Evolutionary conservation across 2,797 vertebrate species (phyloP), one percentile per base, ranked within the genome.

Genomic region (Eurystomus glaucurus): DNA sequence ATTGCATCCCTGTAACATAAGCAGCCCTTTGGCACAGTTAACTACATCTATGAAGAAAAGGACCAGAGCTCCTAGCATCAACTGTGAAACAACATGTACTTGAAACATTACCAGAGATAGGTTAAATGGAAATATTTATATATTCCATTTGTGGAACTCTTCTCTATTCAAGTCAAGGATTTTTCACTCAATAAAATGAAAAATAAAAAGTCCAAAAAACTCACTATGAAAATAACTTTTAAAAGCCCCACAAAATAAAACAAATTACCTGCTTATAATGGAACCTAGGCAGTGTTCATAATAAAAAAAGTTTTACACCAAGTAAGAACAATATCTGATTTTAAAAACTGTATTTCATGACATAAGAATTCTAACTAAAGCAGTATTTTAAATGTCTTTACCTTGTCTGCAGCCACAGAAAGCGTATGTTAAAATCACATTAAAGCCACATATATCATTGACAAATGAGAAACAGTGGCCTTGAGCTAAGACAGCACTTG

Each of bases 81-180:
- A 33, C 28, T 64, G 28, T 83, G 78, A 78, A 70, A 88, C 20
- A 80, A 66, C 25, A 50, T 20, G 41, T 22, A 76, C 39, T 55
- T 79, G 62, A 88, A 95, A 72, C 15, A 29, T 54, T 72, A 81
- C 4, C 54, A 81, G 74, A 81, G 26, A 76, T 18, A 85, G 50
- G 62, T 86, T 92, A 90, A 92, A 93, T 48, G 11, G 39, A 85
- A 70, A 71, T 37, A 31, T 51, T 93, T 94, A 66, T 48, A 41
- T 25, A 50, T 85, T 86, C 39, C 21, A 48, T 55, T 89, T 62
- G 68, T 61, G 54, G 39, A 82, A 77, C 16, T 51, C 60, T 74
- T 37, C 35, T 17, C 46, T 66, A 48, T 48, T 82, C 10, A 81
- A 61, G 23, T 52, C 54, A 86, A 90, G 48, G n/a, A 77, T 68